Conservation (phyloP, 2,113 vertebrate species). For the Pituophis catenifer region DNA sequence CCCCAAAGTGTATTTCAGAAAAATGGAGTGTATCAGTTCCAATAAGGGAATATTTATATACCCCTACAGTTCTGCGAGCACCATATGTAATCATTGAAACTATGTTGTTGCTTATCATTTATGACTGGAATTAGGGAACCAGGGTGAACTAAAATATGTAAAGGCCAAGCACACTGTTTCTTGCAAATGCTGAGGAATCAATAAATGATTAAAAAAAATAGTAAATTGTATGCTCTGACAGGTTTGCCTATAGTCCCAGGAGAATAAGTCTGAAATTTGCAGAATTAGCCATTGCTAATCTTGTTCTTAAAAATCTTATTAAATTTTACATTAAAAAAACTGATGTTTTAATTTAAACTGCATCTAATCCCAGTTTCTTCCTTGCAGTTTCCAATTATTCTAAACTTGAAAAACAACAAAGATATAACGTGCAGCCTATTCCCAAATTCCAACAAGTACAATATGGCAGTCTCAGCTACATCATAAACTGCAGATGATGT, state of each 20-base stretch:
- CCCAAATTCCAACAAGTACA: not conserved
- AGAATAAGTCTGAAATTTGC: not conserved
- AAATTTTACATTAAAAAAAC: not conserved
- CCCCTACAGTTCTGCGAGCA: not conserved
- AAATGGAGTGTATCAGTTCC: not conserved
- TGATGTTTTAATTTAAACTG: not conserved
- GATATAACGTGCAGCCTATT: not conserved
- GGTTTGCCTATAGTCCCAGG: constrained; percentile 47
- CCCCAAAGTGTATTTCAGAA: not conserved
- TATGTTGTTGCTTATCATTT: not conserved
- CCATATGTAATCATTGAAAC: not conserved
- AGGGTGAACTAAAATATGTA: constrained; percentile 20
- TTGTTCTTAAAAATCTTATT: constrained; percentile 5
- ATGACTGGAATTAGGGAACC: not conserved
- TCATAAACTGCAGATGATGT: not conserved
- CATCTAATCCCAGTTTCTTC: not conserved
- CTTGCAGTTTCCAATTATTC: not conserved
- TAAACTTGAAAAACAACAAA: not conserved
- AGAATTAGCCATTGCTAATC: constrained; percentile 19
- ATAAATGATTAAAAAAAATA: constrained; percentile 46
- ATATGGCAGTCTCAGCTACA: not conserved
- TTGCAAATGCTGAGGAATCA: constrained; percentile 40
- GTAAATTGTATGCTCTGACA: constrained; percentile 45
- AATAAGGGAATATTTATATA: not conserved
- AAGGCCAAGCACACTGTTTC: constrained; percentile 32